Base-by-base conservation (phyloP, 2,113 vertebrate species). In the Limnothrissa miodon region DNA sequence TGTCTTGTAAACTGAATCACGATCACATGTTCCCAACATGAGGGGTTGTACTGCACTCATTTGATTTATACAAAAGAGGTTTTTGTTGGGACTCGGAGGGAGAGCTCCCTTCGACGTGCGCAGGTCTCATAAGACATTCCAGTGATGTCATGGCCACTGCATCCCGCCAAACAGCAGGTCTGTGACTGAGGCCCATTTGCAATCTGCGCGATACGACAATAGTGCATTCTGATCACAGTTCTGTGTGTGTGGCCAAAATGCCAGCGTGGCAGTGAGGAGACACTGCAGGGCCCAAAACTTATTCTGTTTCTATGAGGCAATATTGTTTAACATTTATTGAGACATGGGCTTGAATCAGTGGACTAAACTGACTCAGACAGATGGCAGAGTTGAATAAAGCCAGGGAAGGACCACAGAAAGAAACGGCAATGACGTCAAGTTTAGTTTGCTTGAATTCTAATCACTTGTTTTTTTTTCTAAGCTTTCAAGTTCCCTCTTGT, bases 111-210 rank as follows among this genome's bases (percentile, higher is more conserved):
- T 13, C 82, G 82, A 66, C 39, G 79, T 79, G 78, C 45, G 56
- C 85, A 87, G 81, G 81, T 81, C 84, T 85, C 74, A 51, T 39
- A 84, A 85, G 81, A 87, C 92, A 89, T 90, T 93, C 86, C 86
- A 86, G 86, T 90, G 87, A 89, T 90, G 89, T 91, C 91, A 93
- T 91, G 86, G 90, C 89, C 89, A 90, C 90, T 56, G 82, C 53
- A 70, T 21, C 66, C 66, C 29, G 66, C 33, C 66, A 74, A 74
- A 19, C 66, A 74, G 33, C 66, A 17, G 29, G 66, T 74, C 59
- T 74, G 66, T 15, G 13, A 17, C 33, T 13, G 33, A 74, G 66
- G 66, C 66, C 66, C 25, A 29, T 29, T 29, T n/a, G 59, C 5
- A 29, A 25, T 11, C 59, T 10, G 59, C 59, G 25, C n/a, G 9